These are phyloP conservation scores for Melanaphis sacchari DNA, from an alignment of 1,140 invertebrate genomes.

Conservation along the genomic window DNA sequence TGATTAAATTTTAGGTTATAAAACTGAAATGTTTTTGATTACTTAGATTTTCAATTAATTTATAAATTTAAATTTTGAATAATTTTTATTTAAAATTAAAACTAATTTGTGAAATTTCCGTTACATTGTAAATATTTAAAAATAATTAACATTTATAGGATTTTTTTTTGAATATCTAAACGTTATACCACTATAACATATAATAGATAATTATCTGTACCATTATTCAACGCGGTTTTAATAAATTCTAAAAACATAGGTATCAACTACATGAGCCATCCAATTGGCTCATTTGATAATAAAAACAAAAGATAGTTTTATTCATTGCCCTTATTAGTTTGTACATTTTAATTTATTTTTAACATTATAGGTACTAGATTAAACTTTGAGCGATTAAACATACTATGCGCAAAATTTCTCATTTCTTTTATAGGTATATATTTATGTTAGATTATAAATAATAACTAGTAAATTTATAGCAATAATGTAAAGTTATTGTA, in stretches of 20 bases:
- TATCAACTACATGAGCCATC: no score
- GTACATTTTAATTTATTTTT: neutral
- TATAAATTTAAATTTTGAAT: neutral
- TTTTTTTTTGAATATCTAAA: no score
- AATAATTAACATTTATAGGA: no score
- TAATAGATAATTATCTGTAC: no score
- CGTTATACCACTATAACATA: no score
- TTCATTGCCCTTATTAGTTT: neutral
- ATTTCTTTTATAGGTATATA: neutral
- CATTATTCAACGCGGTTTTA: neutral
- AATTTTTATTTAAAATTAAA: neutral
- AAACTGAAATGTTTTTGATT: neutral
- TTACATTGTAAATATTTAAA: neutral
- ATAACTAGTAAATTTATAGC: neutral
- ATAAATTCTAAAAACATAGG: neutral
- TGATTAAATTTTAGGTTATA: neutral
- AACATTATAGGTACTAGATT: neutral
- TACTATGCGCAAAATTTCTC: neutral
- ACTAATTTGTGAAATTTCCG: neutral
- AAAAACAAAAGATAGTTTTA: neutral
- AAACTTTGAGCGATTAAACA: neutral
- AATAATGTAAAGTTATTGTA: neutral
- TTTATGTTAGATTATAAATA: neutral
- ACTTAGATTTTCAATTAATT: neutral
- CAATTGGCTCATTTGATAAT: neutral